Percentiles rank a stretch among this genome's conserved stretches.
These are phyloP conservation scores for Leptobrachium ailaonicum DNA, from an alignment of 2,113 vertebrate species.

Conservation along the genomic window DNA sequence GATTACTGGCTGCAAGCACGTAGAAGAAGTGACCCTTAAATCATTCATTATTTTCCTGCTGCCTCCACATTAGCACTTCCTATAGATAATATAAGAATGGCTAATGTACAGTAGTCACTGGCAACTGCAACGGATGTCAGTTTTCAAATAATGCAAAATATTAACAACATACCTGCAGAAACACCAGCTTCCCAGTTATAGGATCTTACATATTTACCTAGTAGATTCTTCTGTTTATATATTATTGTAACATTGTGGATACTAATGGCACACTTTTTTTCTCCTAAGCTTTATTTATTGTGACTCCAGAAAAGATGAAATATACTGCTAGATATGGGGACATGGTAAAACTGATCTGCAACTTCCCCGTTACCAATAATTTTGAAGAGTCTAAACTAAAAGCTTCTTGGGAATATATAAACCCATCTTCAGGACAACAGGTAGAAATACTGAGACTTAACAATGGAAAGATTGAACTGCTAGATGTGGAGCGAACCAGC, in stretches of 20 bases:
- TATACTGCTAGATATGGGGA: slow-evolving; percentile 67
- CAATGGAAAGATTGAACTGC: slow-evolving; percentile 56
- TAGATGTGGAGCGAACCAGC: slow-evolving; percentile 63
- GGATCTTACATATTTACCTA: no score
- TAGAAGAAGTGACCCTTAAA: no score
- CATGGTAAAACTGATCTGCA: slow-evolving; percentile 79
- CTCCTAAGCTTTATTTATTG: slow-evolving; percentile 76
- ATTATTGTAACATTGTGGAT: background rate
- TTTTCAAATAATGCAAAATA: no score
- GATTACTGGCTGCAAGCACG: no score
- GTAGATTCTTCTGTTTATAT: no score
- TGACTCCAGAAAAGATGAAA: slow-evolving; percentile 64
- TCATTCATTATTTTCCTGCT: no score
- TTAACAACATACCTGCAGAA: no score
- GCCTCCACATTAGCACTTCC: no score
- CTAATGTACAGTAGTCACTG: no score
- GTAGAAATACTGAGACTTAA: slow-evolving; percentile 65
- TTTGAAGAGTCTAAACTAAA: slow-evolving; percentile 58
- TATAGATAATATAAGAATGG: no score
- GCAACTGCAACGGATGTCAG: no score
- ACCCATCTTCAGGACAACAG: slow-evolving; percentile 47
- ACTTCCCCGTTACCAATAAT: slow-evolving; percentile 67
- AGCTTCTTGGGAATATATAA: slow-evolving; percentile 75
- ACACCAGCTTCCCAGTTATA: no score
- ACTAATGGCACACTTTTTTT: slow-evolving; percentile 31